Percentiles rank a stretch among this genome's conserved stretches.
Conservation (phyloP, 2,113 vertebrate genomes). For the Tragelaphus imberbis region DNA sequence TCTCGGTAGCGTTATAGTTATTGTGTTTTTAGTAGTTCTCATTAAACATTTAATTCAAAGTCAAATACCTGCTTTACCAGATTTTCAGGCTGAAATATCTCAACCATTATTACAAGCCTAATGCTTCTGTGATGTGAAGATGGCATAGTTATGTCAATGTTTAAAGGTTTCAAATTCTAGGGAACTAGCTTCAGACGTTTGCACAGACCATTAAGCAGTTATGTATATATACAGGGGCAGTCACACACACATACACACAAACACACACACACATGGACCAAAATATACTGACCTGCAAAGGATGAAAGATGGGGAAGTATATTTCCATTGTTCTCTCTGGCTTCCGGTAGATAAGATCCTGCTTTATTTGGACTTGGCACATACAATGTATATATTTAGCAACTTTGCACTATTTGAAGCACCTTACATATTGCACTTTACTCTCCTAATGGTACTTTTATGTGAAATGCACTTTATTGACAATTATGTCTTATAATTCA, state of each 20-base stretch:
- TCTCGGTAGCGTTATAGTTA: conserved; percentile 84
- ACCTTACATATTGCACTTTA: conserved; percentile 43
- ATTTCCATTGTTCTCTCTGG: conserved; percentile 38
- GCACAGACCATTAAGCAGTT: neutral
- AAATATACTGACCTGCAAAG: neutral
- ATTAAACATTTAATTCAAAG: conserved; percentile 83
- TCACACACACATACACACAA: neutral
- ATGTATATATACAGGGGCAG: neutral
- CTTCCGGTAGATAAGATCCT: neutral
- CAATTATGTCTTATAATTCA: neutral
- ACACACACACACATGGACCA: neutral
- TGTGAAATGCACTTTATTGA: conserved; percentile 58
- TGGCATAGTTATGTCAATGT: neutral
- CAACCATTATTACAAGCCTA: conserved; percentile 88
- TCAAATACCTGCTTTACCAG: conserved; percentile 79
- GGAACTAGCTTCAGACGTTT: neutral
- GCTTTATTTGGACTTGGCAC: neutral
- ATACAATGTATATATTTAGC: conserved; percentile 16
- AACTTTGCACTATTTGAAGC: conserved; percentile 43
- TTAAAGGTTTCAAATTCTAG: conserved; percentile 22
- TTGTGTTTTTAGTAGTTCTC: conserved; percentile 85
- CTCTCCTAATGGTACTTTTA: neutral
- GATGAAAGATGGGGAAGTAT: neutral
- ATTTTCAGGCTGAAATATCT: conserved; percentile 84
- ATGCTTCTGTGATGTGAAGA: conserved; percentile 44